Evolutionary conservation across 2,888 invertebrate species (phyloP).

Genomic region (Schizaphis graminum): DNA sequence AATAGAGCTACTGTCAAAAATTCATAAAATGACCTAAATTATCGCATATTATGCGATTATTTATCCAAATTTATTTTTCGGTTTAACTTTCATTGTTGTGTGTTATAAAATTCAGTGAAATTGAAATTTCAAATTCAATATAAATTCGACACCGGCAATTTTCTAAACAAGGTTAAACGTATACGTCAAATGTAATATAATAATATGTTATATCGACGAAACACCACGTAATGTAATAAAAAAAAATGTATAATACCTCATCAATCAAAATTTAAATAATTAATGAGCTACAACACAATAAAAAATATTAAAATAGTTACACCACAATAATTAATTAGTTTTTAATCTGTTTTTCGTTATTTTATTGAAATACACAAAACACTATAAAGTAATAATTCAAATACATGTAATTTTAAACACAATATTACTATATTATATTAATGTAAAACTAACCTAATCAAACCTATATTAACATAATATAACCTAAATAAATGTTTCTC

Average conservation of each 20-base stretch:
- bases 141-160: background rate
- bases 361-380: background rate
- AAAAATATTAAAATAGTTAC: background rate
- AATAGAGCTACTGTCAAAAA: background rate
- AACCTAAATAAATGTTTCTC: background rate
- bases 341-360: conserved; percentile 24
- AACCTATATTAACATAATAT: background rate
- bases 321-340: background rate
- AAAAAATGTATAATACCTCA: background rate
- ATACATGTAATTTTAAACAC: background rate
- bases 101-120: background rate
- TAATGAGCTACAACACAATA: background rate
- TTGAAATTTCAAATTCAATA: background rate
- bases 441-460: background rate
- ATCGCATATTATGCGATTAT: background rate
- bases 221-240: background rate
- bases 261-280: conserved; percentile 32
- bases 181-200: background rate
- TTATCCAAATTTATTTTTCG: background rate
- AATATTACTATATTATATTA: background rate
- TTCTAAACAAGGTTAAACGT: background rate
- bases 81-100: background rate
- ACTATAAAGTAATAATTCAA: background rate
- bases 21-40: background rate
- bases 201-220: background rate